Conservation (phyloP, 2,113 vertebrate species). For the Ondatra zibethicus region DNA sequence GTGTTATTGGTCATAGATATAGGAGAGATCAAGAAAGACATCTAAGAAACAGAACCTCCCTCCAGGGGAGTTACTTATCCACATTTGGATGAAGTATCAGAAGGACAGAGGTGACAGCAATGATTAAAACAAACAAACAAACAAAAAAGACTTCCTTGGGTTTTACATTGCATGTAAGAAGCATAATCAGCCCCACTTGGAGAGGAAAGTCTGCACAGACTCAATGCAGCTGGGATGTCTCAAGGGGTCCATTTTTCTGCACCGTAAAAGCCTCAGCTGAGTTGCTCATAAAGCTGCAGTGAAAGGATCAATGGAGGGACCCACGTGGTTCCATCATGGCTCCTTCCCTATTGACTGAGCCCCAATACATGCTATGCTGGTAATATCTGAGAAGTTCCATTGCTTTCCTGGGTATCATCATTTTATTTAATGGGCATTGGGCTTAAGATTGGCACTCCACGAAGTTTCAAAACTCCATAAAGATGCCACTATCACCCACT, state of each 20-base stretch:
- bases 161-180: background rate
- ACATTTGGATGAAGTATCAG: background rate
- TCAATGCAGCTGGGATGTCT: background rate
- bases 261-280: background rate
- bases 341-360: background rate
- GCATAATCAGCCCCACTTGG: background rate
- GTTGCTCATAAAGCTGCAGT: background rate
- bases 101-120: background rate
- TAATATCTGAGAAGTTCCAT: background rate
- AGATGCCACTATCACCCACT: background rate
- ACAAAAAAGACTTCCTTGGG: background rate
- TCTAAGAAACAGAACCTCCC: background rate
- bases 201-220: background rate
- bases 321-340: background rate
- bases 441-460: background rate
- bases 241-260: background rate
- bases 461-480: background rate
- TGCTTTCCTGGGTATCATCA: background rate
- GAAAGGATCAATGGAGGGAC: background rate
- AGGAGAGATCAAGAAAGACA: background rate
- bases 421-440: slow-evolving; percentile 12
- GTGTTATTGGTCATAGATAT: background rate
- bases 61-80: background rate
- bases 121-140: background rate
- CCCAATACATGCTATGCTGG: background rate